These are phyloP conservation scores for Leucoraja erinaceus DNA, from an alignment of 2,113 vertebrate species.

Conservation along the genomic window DNA sequence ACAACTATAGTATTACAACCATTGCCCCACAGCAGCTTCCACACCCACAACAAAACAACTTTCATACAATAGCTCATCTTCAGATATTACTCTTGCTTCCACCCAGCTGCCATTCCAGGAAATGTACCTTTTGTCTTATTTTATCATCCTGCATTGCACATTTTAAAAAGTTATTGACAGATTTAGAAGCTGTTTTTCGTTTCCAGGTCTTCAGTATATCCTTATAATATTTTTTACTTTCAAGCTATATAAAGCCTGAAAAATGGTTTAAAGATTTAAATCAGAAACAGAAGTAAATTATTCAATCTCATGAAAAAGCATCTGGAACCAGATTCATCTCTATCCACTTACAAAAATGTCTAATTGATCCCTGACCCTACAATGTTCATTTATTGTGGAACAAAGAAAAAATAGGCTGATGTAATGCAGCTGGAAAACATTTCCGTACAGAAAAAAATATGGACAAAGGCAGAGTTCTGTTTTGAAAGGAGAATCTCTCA, in stretches of 20 bases:
- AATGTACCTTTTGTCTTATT: neutral
- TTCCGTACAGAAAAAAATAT: slow-evolving; percentile 28
- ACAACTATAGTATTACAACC: neutral
- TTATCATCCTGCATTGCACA: neutral
- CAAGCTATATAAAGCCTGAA: too few relatives aligned
- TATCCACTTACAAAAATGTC: neutral
- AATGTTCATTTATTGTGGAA: slow-evolving; percentile 29
- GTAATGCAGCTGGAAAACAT: slow-evolving; percentile 30
- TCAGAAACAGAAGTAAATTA: slow-evolving; percentile 21
- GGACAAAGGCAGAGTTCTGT: neutral
- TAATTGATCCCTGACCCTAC: slow-evolving; percentile 31
- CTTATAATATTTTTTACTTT: neutral
- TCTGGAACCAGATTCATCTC: slow-evolving; percentile 22
- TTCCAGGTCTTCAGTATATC: neutral
- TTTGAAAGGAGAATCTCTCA: neutral
- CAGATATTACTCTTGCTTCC: neutral
- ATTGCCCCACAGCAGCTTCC: neutral
- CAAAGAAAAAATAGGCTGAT: slow-evolving; percentile 22
- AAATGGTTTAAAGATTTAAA: neutral
- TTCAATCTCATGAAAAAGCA: slow-evolving; percentile 19
- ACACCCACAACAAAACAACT: neutral
- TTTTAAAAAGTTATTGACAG: neutral
- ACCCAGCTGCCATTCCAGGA: neutral
- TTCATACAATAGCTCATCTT: neutral
- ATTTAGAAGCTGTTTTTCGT: neutral